Evolutionary conservation across 2,113 vertebrate species (phyloP), one percentile per base, ranked within the genome.

Genomic region (Anolis sagrei): DNA sequence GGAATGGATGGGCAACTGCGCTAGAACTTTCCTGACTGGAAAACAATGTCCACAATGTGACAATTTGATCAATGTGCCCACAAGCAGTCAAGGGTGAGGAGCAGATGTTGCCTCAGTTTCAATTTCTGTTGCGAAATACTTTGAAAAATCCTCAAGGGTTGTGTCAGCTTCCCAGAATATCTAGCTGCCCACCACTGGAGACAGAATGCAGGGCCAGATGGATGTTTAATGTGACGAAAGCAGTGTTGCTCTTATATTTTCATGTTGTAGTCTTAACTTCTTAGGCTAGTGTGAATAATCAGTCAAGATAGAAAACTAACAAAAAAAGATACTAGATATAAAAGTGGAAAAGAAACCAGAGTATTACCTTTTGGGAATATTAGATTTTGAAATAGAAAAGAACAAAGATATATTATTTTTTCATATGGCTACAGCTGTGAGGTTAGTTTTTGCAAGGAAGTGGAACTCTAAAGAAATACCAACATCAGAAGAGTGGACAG

Each of bases 11-110:
- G 34, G 4, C 16, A 18, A 23, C 44, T 21, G n/a, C 58, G 36
- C 39, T 21, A 32, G 7, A 21, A 75, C 0, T 14, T 82, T 86
- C 87, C 49, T 81, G 44, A 75, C 18, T 82, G 39, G 34, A n/a
- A 79, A 74, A 76, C 74, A 29, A 1, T 73, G 87, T 88, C 87
- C 29, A 25, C 3, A 90, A 82, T 27, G 1, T 23, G 62, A 1
- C 25, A 16, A 0, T 0, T 51, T 36, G 9, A 48, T 62, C 5
- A 8, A 83, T 25, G 19, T 18, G 29, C 48, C 48, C 25, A 27
- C 4, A 29, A n/a, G 18, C 34, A 66, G 23, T 29, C 48, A 29
- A 54, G 3, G 21, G 44, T 58, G 29, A 51, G 23, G 29, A 51
- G 23, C 7, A 61, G 29, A 32, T 68, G 16, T 49, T 66, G 3